A percentile compares a stretch with the other conserved stretches of the same genome.
phyloP scores from a whole-genome alignment of 1,140 invertebrate genomes.

The Drosophila fuyamai region DNA sequence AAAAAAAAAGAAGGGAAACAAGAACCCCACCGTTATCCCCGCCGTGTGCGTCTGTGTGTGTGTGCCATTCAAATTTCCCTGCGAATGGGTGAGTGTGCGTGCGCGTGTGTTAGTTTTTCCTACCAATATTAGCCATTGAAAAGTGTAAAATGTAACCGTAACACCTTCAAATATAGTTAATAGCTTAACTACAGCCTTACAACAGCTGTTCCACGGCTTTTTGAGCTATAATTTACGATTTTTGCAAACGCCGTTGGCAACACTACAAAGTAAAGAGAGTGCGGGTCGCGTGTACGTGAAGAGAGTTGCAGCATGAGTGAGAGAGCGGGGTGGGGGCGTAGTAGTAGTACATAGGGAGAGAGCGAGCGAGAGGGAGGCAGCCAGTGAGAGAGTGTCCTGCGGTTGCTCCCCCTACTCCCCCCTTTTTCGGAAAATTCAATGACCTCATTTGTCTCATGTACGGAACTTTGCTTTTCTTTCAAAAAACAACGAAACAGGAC shows the following conservation, averaged over 20 bases:
- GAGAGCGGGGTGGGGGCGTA: constrained; percentile 40
- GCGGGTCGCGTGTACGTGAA: constrained; percentile 64
- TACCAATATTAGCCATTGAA: constrained; percentile 11
- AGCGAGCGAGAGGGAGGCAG: constrained; percentile 21
- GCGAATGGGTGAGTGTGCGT: constrained; percentile 25
- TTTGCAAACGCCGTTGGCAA: constrained; percentile 18
- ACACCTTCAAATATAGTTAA: neutral
- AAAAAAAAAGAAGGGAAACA: constrained; percentile 13
- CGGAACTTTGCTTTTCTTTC: constrained; percentile 59
- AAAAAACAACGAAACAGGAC: constrained; percentile 51
- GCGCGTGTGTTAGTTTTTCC: constrained; percentile 24
- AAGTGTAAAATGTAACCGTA: constrained; percentile 4
- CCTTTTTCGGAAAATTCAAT: constrained; percentile 72
- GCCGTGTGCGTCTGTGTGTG: constrained; percentile 40
- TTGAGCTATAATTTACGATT: constrained; percentile 34
- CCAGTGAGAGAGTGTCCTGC: constrained; percentile 55
- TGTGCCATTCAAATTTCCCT: constrained; percentile 56
- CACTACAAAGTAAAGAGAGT: constrained; percentile 24
- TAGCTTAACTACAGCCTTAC: constrained; percentile 21
- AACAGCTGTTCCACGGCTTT: constrained; percentile 41
- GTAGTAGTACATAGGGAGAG: constrained; percentile 43
- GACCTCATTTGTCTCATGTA: constrained; percentile 80
- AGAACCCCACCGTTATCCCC: constrained; percentile 13
- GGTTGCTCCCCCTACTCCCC: constrained; percentile 11
- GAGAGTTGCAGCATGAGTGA: constrained; percentile 17